Evolutionary conservation across 1,140 invertebrate genomes (phyloP).

Genomic region (Branchinecta lynchi): DNA sequence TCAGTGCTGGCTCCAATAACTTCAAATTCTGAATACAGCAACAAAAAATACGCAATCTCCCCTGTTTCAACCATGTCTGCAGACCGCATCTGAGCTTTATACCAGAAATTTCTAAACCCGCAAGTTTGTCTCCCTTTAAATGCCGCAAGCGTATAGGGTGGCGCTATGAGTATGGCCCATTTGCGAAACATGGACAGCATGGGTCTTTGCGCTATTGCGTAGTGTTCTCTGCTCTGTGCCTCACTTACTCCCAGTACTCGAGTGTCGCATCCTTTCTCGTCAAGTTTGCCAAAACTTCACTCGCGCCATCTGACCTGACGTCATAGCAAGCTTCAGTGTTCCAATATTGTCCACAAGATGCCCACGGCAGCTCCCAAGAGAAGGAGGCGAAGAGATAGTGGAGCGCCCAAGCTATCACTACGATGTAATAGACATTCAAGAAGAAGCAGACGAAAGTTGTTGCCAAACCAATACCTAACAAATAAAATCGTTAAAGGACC

Average conservation of each 20-base stretch:
- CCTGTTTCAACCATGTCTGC: no score
- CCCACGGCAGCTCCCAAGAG: slow-evolving; percentile 75
- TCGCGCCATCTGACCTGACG: slow-evolving; percentile 52
- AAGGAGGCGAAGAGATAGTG: slow-evolving; percentile 94
- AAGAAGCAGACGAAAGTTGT: slow-evolving; percentile 97
- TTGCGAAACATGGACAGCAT: no score
- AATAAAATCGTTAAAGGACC: background rate
- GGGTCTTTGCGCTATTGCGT: no score
- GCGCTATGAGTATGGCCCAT: no score
- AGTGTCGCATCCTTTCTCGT: background rate
- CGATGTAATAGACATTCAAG: slow-evolving; percentile 99
- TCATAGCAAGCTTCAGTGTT: slow-evolving; percentile 64
- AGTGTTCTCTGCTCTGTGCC: no score
- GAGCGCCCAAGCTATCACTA: slow-evolving; percentile 92
- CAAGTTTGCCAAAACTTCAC: background rate
- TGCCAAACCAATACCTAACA: slow-evolving; percentile 84
- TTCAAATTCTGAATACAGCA: no score
- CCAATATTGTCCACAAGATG: slow-evolving; percentile 83
- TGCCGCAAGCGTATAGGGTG: no score
- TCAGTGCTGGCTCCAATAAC: no score
- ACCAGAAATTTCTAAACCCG: no score
- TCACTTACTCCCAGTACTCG: slow-evolving; percentile 12
- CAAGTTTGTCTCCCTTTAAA: no score
- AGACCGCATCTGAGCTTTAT: no score
- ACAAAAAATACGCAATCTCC: no score